A percentile compares a stretch with the other conserved stretches of the same genome.
Conservation (phyloP, 2,888 invertebrate species). For the Lucinisca nassula region DNA sequence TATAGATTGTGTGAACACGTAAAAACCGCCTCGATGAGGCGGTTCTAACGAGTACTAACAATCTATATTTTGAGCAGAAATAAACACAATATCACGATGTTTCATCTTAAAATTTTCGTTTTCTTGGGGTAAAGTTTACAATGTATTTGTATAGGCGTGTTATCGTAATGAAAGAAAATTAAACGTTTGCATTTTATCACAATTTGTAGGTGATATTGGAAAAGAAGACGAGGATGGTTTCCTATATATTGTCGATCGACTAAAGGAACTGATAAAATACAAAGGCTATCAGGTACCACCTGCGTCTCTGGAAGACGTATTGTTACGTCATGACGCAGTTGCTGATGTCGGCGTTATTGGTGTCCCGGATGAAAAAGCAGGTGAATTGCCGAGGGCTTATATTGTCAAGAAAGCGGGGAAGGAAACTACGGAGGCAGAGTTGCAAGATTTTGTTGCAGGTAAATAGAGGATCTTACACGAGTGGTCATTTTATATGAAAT, state of each 20-base stretch:
- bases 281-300: constrained; percentile 96
- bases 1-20: too few relatives aligned
- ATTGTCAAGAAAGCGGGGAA: constrained; percentile 89
- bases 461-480: too few relatives aligned
- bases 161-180: too few relatives aligned
- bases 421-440: constrained; percentile 89
- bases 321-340: constrained; percentile 92
- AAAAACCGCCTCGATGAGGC: too few relatives aligned
- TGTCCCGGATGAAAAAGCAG: constrained; percentile 88
- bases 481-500: too few relatives aligned
- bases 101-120: too few relatives aligned
- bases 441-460: constrained; percentile 87
- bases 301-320: constrained; percentile 94
- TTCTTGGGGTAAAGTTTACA: too few relatives aligned
- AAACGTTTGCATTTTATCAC: too few relatives aligned
- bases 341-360: constrained; percentile 95
- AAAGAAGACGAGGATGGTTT: constrained; percentile 93
- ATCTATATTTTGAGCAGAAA: too few relatives aligned
- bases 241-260: constrained; percentile 95
- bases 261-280: constrained; percentile 97
- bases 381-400: constrained; percentile 94
- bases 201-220: constrained; percentile 95
- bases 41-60: too few relatives aligned
- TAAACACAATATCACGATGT: too few relatives aligned
- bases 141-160: too few relatives aligned